Evolutionary conservation across 2,797 vertebrate species (phyloP).

Genomic region (Acrossocheilus wenchowensis): DNA sequence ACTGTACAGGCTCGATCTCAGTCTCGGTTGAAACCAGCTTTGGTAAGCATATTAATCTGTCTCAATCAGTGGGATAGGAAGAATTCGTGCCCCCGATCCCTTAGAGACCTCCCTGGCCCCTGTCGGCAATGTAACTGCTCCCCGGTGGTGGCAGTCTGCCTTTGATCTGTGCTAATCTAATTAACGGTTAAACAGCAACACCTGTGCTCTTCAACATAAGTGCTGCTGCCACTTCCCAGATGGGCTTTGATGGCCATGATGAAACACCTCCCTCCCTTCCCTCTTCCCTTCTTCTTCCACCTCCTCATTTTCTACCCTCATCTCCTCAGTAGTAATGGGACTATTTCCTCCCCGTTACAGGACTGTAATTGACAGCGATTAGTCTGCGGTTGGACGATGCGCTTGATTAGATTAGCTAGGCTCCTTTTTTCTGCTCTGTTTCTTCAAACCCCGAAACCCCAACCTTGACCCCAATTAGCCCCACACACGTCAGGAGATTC

Average conservation of each 20-base stretch:
- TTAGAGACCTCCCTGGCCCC: slow-evolving; percentile 55
- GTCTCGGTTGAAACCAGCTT: slow-evolving; percentile 47
- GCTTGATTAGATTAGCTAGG: slow-evolving; percentile 80
- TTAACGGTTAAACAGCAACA: slow-evolving; percentile 81
- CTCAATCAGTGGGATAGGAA: slow-evolving; percentile 70
- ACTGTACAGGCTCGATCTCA: neutral
- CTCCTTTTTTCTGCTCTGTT: slow-evolving; percentile 70
- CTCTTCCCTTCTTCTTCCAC: slow-evolving; percentile 54
- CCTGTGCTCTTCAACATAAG: slow-evolving; percentile 76
- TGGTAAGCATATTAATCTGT: slow-evolving; percentile 53
- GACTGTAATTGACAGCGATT: slow-evolving; percentile 78
- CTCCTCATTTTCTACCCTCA: slow-evolving; percentile 36
- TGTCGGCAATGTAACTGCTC: slow-evolving; percentile 68
- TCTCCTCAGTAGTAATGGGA: slow-evolving; percentile 66
- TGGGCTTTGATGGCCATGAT: slow-evolving; percentile 75
- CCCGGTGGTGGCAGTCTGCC: slow-evolving; percentile 66
- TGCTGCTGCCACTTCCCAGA: slow-evolving; percentile 71
- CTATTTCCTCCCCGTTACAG: slow-evolving; percentile 72
- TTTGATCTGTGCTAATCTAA: slow-evolving; percentile 82
- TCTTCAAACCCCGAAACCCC: slow-evolving; percentile 72
- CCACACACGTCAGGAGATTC: slow-evolving; percentile 70
- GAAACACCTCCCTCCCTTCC: slow-evolving; percentile 68
- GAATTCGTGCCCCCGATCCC: slow-evolving; percentile 63
- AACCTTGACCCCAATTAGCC: slow-evolving; percentile 84
- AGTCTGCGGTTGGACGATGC: slow-evolving; percentile 73